Conservation (phyloP, 2,113 vertebrate genomes). For the Globicephala melas region DNA sequence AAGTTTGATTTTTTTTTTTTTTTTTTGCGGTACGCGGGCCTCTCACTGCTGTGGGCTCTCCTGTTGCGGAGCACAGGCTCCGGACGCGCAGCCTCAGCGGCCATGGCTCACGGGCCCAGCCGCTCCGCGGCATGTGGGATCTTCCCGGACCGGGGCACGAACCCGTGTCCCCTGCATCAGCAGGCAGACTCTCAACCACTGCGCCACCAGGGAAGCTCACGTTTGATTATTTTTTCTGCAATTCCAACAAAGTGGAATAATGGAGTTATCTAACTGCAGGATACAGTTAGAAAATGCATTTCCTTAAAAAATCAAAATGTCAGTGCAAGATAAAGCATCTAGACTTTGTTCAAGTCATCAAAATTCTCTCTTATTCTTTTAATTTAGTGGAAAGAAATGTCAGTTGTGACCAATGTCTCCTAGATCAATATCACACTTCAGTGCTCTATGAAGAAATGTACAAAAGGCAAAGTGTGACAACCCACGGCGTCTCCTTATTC, state of each 20-base stretch:
- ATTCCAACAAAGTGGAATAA: slow-evolving; percentile 48
- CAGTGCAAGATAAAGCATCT: slow-evolving; percentile 66
- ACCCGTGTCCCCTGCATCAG: too few species aligned
- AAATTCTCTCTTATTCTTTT: slow-evolving; percentile 62
- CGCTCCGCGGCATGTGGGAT: too few species aligned
- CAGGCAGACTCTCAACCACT: too few species aligned
- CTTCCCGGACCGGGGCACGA: too few species aligned
- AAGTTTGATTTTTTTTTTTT: slow-evolving; percentile 29
- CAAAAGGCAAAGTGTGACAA: slow-evolving; percentile 59
- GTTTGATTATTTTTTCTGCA: slow-evolving; percentile 48
- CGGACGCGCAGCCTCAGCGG: too few species aligned
- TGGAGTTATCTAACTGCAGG: slow-evolving; percentile 53
- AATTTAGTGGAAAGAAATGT: slow-evolving; percentile 67
- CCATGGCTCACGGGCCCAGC: too few species aligned
- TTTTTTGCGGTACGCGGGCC: too few species aligned
- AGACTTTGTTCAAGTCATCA: slow-evolving; percentile 64
- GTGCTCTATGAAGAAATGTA: slow-evolving; percentile 29
- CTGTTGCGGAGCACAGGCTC: too few species aligned
- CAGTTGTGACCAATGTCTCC: slow-evolving; percentile 65
- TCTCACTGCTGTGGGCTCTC: too few species aligned
- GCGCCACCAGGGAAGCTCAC: not conserved
- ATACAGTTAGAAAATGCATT: slow-evolving; percentile 56
- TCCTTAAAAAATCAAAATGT: slow-evolving; percentile 68
- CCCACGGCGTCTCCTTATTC: not conserved
- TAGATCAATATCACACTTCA: slow-evolving; percentile 57